Evolutionary conservation across 2,797 vertebrate species (phyloP), one percentile per base, ranked within the genome.

Genomic region (Pipistrellus kuhlii): DNA sequence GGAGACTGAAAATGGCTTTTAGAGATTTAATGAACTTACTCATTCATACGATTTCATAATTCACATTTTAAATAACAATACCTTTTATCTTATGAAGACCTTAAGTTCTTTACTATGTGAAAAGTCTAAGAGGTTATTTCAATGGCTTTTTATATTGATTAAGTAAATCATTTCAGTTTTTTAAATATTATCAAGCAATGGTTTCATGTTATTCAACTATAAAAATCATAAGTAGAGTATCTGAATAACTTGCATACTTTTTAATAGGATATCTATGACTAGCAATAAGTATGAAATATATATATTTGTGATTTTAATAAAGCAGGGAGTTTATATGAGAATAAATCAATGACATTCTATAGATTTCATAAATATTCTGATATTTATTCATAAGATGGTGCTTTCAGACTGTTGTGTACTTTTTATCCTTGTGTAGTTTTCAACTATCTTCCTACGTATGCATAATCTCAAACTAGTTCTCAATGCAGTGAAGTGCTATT

Each of bases 91-190:
- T 84, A 71, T 59, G 11, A 90, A 90, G 44, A 88, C 11, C 7
- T 72, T 82, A 64, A 13, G 0, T 8, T 82, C 68, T 66, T 78
- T 2, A 10, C 1, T 83, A 11, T 32, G 1, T 71, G n/a, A 92
- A 92, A 38, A 38, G 32, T 77, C n/a, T 7, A 32, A 73, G 48
- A 75, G 2, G 1, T n/a, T 71, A 20, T 71, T 71, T 85, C 9
- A 93, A 14, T 85, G 44, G 23, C 11, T 77, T 91, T 53, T 85
- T 32, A 76, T 80, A 85, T 11, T 55, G 41, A 89, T 0, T 85
- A 72, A 57, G 4, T 84, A 87, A 83, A 77, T 87, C 32, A 75
- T 44, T 93, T 94, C 15, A 59, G 25, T 68, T 93, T 68, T 93
- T 95, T 85, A 91, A 90, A 80, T 73, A 72, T 38, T 73, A 0